Evolutionary conservation across 2,888 invertebrate genomes (phyloP).

Genomic region (Drosophila monieri): DNA sequence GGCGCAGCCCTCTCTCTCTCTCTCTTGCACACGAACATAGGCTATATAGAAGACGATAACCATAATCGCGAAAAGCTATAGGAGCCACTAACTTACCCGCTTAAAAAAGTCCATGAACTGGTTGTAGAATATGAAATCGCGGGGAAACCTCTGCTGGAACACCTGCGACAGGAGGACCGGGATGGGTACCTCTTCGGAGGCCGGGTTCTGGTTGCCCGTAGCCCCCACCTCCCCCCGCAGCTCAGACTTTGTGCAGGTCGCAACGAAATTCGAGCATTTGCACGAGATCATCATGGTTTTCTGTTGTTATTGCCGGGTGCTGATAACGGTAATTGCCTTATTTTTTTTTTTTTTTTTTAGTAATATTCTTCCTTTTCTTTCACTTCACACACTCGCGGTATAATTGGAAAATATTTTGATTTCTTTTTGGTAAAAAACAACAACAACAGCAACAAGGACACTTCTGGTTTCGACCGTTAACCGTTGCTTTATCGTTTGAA

Average conservation of each 20-base stretch:
- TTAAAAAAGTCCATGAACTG: constrained; percentile 80
- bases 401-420: constrained; percentile 1
- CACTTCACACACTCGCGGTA: constrained; percentile 20
- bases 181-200: constrained; percentile 41
- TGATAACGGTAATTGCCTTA: constrained; percentile 31
- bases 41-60: constrained; percentile 7
- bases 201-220: constrained; percentile 12
- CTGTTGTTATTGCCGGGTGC: constrained; percentile 28
- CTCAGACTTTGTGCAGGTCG: constrained; percentile 50
- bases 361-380: background rate
- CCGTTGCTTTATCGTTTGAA: background rate
- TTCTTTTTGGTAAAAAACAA: constrained; percentile 9
- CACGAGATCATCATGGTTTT: constrained; percentile 85
- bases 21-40: constrained; percentile 7
- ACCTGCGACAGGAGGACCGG: constrained; percentile 57
- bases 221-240: background rate
- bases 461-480: background rate
- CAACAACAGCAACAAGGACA: constrained; percentile 13
- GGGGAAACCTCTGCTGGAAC: constrained; percentile 69
- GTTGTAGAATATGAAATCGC: constrained; percentile 70
- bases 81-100: constrained; percentile 67
- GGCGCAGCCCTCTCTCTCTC: constrained; percentile 2
- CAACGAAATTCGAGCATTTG: constrained; percentile 89
- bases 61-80: constrained; percentile 30
- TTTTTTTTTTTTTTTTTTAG: background rate